Evolutionary conservation across 2,888 invertebrate species (phyloP).

Genomic region (Ochropacha duplaris): DNA sequence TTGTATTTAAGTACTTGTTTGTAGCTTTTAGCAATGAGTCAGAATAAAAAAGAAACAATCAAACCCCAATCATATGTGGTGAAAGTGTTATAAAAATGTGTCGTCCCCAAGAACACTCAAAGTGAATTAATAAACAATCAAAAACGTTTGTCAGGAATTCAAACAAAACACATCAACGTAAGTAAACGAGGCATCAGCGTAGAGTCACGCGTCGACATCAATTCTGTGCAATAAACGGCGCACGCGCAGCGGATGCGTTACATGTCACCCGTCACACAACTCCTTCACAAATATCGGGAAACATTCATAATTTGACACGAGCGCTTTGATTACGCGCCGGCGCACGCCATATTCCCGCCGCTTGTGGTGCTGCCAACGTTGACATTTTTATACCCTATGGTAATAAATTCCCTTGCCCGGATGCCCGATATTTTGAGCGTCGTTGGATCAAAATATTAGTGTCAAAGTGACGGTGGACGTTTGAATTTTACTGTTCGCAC

Average conservation of each 20-base stretch:
- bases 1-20: neutral
- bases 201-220: constrained; percentile 41
- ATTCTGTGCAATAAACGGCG: constrained; percentile 40
- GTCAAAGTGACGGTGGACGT: constrained; percentile 41
- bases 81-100: neutral
- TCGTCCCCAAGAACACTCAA: constrained; percentile 9
- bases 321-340: constrained; percentile 61
- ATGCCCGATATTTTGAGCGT: constrained; percentile 60
- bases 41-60: neutral
- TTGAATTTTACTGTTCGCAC: constrained; percentile 65
- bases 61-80: neutral
- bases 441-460: constrained; percentile 64
- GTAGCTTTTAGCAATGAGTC: neutral
- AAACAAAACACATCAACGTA: constrained; percentile 31
- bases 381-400: constrained; percentile 66
- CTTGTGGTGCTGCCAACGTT: constrained; percentile 53
- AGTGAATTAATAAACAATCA: constrained; percentile 11
- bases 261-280: constrained; percentile 71
- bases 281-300: constrained; percentile 76
- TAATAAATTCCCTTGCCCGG: constrained; percentile 66
- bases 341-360: constrained; percentile 38
- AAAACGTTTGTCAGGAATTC: constrained; percentile 29
- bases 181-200: constrained; percentile 48
- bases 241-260: constrained; percentile 61
- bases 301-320: constrained; percentile 74